Evolutionary conservation across 2,797 vertebrate genomes (phyloP).

Genomic region (Numenius phaeopus): DNA sequence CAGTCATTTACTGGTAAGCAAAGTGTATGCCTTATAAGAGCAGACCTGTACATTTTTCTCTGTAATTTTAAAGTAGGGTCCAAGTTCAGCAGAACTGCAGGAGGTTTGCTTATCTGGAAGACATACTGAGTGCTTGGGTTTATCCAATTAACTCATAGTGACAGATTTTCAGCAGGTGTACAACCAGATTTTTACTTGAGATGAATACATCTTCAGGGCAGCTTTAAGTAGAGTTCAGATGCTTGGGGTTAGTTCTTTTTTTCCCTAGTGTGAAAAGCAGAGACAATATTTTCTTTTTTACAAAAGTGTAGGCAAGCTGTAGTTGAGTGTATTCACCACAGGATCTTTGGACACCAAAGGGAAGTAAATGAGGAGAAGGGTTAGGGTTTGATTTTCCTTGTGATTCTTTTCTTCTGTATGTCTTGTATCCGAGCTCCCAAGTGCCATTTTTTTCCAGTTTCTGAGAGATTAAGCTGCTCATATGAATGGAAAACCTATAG

Average conservation of each 20-base stretch:
- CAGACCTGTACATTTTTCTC: not conserved
- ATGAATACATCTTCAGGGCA: not conserved
- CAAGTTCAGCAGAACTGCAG: not conserved
- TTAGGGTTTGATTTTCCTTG: not conserved
- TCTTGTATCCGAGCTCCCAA: not conserved
- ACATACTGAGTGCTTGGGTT: accelerated
- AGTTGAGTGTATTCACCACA: not conserved
- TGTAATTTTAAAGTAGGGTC: not conserved
- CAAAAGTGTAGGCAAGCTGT: not conserved
- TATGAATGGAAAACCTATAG: not conserved
- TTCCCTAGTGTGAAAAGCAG: not conserved
- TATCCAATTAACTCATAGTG: not conserved
- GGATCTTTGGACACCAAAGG: not conserved
- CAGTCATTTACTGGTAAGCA: not conserved
- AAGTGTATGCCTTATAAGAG: not conserved
- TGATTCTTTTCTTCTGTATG: not conserved
- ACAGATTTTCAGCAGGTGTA: not conserved
- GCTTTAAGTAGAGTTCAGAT: not conserved
- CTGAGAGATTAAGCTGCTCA: not conserved
- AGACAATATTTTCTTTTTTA: not conserved
- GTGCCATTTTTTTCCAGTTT: not conserved
- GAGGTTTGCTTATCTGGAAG: not conserved
- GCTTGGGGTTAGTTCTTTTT: not conserved
- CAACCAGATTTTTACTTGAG: not conserved
- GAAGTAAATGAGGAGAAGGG: not conserved